Conservation (phyloP, 1,140 invertebrate genomes). For the Macrosteles quadrilineatus region DNA sequence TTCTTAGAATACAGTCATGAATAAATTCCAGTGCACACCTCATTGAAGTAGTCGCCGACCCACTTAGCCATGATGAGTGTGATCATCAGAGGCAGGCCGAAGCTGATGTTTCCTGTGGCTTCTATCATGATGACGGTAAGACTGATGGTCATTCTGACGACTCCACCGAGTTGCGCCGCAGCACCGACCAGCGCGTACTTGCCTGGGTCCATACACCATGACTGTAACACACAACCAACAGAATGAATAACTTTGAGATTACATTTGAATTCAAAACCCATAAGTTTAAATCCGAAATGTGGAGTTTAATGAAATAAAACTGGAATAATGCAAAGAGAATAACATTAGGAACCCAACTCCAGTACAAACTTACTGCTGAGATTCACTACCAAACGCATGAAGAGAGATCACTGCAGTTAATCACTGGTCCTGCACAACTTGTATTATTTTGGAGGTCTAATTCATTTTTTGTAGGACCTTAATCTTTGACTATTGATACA, state of each 20-base stretch:
- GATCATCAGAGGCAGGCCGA: slow-evolving; percentile 87
- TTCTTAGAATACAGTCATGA: too few relatives aligned
- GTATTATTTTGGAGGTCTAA: too few relatives aligned
- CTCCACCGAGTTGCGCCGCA: slow-evolving; percentile 93
- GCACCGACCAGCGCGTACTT: slow-evolving; percentile 97
- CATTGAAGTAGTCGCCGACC: slow-evolving; percentile 97
- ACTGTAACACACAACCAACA: slow-evolving; percentile 50
- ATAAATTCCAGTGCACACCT: too few relatives aligned
- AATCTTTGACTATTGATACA: too few relatives aligned
- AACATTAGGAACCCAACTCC: too few relatives aligned
- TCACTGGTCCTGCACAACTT: too few relatives aligned
- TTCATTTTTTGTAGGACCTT: too few relatives aligned
- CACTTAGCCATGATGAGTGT: slow-evolving; percentile 95
- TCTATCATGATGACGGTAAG: slow-evolving; percentile 95
- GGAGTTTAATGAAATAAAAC: background rate
- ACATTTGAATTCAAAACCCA: background rate
- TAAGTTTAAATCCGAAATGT: background rate
- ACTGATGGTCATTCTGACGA: slow-evolving; percentile 96
- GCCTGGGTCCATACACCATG: slow-evolving; percentile 71
- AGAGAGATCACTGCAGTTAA: too few relatives aligned
- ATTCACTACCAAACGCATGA: too few relatives aligned
- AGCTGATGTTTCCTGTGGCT: slow-evolving; percentile 92
- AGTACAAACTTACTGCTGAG: too few relatives aligned
- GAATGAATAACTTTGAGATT: background rate
- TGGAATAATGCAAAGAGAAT: too few relatives aligned